Percentiles rank a stretch among this genome's conserved stretches.
Evolutionary conservation across 2,888 invertebrate species (phyloP).

Genomic region (Cataglyphis rosenhaueri): DNA sequence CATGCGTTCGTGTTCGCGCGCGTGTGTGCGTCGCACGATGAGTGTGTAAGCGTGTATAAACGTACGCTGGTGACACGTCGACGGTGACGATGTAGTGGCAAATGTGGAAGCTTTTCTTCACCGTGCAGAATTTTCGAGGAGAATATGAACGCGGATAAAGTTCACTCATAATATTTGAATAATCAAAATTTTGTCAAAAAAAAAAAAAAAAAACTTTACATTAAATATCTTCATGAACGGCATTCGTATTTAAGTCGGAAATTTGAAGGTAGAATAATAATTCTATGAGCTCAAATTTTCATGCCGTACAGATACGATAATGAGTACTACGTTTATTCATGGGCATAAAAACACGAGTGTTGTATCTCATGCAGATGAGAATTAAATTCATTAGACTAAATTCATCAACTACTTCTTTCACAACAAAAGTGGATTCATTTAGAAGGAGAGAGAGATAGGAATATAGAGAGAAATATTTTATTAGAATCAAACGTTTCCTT

Average conservation of each 20-base stretch:
- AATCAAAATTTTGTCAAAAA: background rate
- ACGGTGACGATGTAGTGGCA: constrained; percentile 37
- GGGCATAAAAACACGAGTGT: background rate
- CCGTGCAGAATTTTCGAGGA: constrained; percentile 32
- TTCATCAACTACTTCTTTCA: background rate
- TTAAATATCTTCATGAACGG: background rate
- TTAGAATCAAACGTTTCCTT: background rate
- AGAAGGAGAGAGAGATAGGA: background rate
- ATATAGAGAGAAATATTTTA: background rate
- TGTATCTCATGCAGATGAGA: background rate
- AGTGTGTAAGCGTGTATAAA: constrained; percentile 29
- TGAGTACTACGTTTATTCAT: background rate
- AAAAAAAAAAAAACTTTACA: no score
- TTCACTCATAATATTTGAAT: constrained; percentile 29
- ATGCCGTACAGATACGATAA: background rate
- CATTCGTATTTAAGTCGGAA: background rate
- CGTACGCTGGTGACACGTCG: constrained; percentile 34
- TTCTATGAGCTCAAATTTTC: background rate
- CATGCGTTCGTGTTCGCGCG: constrained; percentile 69
- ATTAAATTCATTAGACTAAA: background rate
- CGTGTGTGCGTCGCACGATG: constrained; percentile 36
- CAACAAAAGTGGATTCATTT: background rate
- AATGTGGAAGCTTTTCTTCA: constrained; percentile 15
- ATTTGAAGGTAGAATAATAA: background rate
- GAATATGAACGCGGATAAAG: constrained; percentile 8